Conservation (phyloP, 1,140 invertebrate species). For the Bombus sibiricus region DNA sequence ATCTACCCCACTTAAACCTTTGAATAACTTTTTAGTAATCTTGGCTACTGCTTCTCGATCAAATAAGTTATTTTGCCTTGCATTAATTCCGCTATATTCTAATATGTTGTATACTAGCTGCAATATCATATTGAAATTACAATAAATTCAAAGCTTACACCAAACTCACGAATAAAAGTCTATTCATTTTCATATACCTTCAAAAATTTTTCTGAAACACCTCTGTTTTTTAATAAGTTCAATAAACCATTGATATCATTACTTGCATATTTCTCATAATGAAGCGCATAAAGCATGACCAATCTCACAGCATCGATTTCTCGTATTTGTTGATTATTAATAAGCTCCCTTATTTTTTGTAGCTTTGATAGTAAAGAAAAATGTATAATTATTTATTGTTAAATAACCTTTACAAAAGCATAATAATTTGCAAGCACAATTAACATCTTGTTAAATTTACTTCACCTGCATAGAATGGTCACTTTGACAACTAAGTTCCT, state of each 20-base stretch:
- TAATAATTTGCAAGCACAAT: not conserved
- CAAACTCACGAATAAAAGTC: not conserved
- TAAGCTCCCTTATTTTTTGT: conserved; percentile 88
- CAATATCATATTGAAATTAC: conserved; percentile 46
- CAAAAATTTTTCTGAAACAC: conserved; percentile 84
- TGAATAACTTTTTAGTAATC: conserved; percentile 94
- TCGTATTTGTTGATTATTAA: conserved; percentile 88
- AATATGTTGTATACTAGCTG: conserved; percentile 88
- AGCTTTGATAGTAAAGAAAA: conserved; percentile 71
- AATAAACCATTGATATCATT: conserved; percentile 91
- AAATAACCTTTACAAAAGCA: not conserved
- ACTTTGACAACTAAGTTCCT: conserved; percentile 96
- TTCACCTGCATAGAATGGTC: conserved; percentile 93
- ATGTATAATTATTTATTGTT: not conserved
- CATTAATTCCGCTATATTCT: conserved; percentile 91
- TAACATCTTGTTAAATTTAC: conserved; percentile 8
- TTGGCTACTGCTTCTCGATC: conserved; percentile 94
- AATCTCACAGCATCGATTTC: conserved; percentile 93
- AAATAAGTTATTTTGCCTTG: conserved; percentile 91
- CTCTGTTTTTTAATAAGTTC: conserved; percentile 88
- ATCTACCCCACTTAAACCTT: conserved; percentile 95
- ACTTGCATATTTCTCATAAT: conserved; percentile 95
- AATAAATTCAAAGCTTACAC: not conserved
- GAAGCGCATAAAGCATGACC: conserved; percentile 95
- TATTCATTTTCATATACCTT: conserved; percentile 71